These are phyloP conservation scores for Sesamia nonagrioides DNA, from an alignment of 1,140 invertebrate genomes.

Conservation along the genomic window DNA sequence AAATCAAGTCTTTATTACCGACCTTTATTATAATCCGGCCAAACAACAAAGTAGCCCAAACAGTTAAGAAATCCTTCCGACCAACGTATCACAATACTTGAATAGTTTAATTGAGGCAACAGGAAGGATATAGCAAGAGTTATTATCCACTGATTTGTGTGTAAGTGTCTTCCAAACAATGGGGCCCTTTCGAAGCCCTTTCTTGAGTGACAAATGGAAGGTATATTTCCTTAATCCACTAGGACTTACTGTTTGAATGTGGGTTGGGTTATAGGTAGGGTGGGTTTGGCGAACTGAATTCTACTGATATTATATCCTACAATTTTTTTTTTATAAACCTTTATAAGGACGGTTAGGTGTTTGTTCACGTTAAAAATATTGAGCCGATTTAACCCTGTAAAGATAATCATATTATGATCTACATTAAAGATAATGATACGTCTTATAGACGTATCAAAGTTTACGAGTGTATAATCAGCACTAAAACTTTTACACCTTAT, in stretches of 20 bases:
- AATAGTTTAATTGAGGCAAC: slow-evolving; percentile 49
- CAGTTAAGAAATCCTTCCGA: slow-evolving; percentile 30
- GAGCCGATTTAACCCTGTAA: no score
- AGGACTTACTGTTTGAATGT: slow-evolving; percentile 55
- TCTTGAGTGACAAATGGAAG: slow-evolving; percentile 73
- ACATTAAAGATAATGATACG: no score
- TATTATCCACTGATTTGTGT: slow-evolving; percentile 70
- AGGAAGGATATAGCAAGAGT: slow-evolving; percentile 59
- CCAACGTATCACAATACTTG: slow-evolving; percentile 30
- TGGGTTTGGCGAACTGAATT: slow-evolving; percentile 12
- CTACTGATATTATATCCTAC: no score
- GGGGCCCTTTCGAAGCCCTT: slow-evolving; percentile 65
- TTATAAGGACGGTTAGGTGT: no score
- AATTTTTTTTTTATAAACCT: no score
- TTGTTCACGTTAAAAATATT: no score
- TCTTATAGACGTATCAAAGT: no score
- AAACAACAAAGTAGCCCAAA: slow-evolving; percentile 20
- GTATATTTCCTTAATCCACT: slow-evolving; percentile 69
- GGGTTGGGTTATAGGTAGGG: slow-evolving; percentile 16
- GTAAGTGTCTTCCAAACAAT: slow-evolving; percentile 68
- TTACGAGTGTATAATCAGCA: no score
- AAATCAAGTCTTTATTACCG: slow-evolving; percentile 28
- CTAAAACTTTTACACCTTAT: no score
- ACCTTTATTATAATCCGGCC: not conserved
- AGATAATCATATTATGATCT: no score